phyloP scores from a whole-genome alignment of 2,797 vertebrate species.

The Gallirallus australis region DNA sequence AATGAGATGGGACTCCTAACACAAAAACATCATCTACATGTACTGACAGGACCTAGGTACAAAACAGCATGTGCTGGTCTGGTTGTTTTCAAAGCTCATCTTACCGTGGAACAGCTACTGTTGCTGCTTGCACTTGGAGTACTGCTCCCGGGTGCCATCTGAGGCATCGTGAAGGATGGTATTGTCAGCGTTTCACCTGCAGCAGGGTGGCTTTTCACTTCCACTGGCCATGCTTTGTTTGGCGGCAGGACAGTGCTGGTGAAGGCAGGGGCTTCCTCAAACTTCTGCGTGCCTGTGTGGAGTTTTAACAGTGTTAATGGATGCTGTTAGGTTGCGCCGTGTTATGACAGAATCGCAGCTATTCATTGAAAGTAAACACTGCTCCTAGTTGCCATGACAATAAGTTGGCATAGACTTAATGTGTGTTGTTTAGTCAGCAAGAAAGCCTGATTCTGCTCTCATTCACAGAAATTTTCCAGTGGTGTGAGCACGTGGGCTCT shows the following conservation, averaged over 20 bases:
- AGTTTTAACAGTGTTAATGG: constrained; percentile 33
- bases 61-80: neutral
- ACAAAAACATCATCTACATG: neutral
- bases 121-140: constrained; percentile 89
- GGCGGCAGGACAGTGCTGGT: constrained; percentile 76
- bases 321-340: neutral
- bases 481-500: neutral
- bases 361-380: constrained; percentile 42
- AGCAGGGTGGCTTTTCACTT: constrained; percentile 75
- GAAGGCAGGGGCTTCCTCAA: constrained; percentile 84
- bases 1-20: neutral
- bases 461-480: constrained; percentile 65
- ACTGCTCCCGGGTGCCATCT: constrained; percentile 82
- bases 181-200: constrained; percentile 73
- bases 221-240: constrained; percentile 81
- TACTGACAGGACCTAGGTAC: neutral
- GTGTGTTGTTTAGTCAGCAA: constrained; percentile 40
- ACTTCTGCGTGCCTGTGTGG: constrained; percentile 80
- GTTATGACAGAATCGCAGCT: constrained; percentile 33
- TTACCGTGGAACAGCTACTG: constrained; percentile 94
- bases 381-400: constrained; percentile 45
- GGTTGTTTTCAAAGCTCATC: neutral
- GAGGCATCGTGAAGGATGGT: constrained; percentile 84
- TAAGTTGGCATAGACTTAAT: constrained; percentile 42
- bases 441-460: constrained; percentile 41